phyloP scores from a whole-genome alignment of 2,797 vertebrate genomes.

The Scleropages formosus region DNA sequence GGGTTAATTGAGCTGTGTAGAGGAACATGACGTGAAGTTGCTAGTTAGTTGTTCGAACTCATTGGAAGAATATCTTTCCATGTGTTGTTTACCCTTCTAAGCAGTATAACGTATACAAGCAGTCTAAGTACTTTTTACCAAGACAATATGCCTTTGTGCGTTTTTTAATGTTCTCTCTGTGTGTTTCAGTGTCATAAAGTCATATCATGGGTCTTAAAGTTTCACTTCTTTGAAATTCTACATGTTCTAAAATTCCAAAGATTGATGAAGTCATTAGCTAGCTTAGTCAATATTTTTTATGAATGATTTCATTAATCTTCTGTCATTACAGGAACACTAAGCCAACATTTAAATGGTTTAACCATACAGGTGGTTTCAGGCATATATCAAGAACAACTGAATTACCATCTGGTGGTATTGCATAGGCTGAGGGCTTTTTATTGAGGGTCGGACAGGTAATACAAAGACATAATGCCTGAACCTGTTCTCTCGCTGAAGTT shows the following conservation, averaged over 20 bases:
- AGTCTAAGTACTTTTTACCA: not conserved
- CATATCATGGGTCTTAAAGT: not conserved
- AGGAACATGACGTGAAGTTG: not conserved
- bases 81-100: not conserved
- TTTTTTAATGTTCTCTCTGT: not conserved
- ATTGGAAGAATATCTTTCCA: not conserved
- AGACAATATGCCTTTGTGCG: not conserved
- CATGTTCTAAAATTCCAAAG: too few relatives aligned
- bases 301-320: not conserved
- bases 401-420: slow-evolving; percentile 31
- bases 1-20: not conserved
- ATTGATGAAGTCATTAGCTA: slow-evolving; percentile 10
- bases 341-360: not conserved
- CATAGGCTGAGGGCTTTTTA: slow-evolving; percentile 43
- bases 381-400: not conserved
- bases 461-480: slow-evolving; percentile 56
- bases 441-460: slow-evolving; percentile 61
- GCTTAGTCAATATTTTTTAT: not conserved
- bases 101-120: not conserved
- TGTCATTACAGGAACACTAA: too few relatives aligned
- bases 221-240: not conserved
- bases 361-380: slow-evolving; percentile 16
- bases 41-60: not conserved
- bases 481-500: slow-evolving; percentile 71
- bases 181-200: not conserved